Base-by-base conservation (phyloP, 2,113 vertebrate species). In the Stegastes partitus region DNA sequence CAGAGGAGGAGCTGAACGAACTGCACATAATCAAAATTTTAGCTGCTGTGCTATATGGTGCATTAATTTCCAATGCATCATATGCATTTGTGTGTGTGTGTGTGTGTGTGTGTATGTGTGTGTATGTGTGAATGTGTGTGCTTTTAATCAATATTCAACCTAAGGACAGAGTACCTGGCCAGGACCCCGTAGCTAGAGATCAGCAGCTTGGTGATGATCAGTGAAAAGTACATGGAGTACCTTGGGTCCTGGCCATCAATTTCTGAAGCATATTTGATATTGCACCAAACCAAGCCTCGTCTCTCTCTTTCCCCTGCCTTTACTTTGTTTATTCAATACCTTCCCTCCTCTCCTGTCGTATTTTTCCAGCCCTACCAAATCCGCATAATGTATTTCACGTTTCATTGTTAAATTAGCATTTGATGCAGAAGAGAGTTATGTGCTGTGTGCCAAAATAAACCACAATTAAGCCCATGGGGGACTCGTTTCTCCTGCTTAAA, bases 401-500 rank as follows among this genome's bases (percentile, higher is more conserved):
- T 87, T 59, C 78, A 78, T 83, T 83, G 83, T 89, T 80, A 90
- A 91, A 94, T 92, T 91, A 88, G 82, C 87, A 91, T 94, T 92
- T 93, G 75, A 93, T 91, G 90, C 85, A 84, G 82, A 81, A 44
- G 66, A 83, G 79, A 83, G 82, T 74, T 89, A 56, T 68, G 66
- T 77, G 64, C 81, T 37, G 39, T 39, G 80, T 88, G 91, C 90
- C 87, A 92, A 92, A 93, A 93, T 81, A 81, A 90, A 89, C 70
- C 68, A 76, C 84, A 93, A 93, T 94, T 92, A 93, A 89, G 75
- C 90, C 90, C 83, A 89, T 87, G 90, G 91, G 84, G 87, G 81
- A 68, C 56, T 68, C 49, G 66, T 75, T 86, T 87, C 87, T 83
- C 82, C 78, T 84, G 75, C 83, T 90, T 89, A 85, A 77, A 55